phyloP scores from a whole-genome alignment of 2,888 invertebrate species.

The Aspidapion aeneum region DNA sequence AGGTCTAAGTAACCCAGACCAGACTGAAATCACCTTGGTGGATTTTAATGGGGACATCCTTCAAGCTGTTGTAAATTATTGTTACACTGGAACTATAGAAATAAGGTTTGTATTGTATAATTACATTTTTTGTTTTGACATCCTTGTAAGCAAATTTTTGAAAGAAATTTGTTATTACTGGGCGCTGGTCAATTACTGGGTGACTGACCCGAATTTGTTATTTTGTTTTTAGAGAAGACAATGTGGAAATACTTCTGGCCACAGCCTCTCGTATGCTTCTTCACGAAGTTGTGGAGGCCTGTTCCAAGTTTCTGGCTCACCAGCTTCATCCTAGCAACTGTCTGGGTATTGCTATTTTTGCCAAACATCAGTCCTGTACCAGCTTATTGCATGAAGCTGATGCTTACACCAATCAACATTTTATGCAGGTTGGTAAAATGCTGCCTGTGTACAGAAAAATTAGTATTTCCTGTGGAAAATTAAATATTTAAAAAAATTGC shows the following conservation, averaged over 20 bases:
- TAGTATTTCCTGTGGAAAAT: no score
- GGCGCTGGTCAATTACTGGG: no score
- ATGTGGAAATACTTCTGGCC: slow-evolving; percentile 82
- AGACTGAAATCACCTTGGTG: slow-evolving; percentile 79
- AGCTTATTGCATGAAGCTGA: slow-evolving; percentile 78
- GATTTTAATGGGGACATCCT: slow-evolving; percentile 85
- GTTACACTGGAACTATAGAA: slow-evolving; percentile 84
- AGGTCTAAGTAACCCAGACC: slow-evolving; percentile 76
- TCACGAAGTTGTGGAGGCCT: slow-evolving; percentile 81
- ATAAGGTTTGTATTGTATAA: slow-evolving; percentile 49
- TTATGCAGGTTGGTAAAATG: slow-evolving; percentile 70
- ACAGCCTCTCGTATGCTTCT: slow-evolving; percentile 88
- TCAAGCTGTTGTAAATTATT: slow-evolving; percentile 80
- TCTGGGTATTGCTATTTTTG: slow-evolving; percentile 89
- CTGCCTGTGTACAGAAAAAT: no score
- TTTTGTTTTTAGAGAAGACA: slow-evolving; percentile 70
- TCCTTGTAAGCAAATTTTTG: neutral
- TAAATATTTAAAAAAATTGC: no score
- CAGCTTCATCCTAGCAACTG: slow-evolving; percentile 94
- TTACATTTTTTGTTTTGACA: neutral
- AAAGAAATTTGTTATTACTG: no score
- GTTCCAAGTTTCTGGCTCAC: slow-evolving; percentile 84
- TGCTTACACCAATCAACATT: slow-evolving; percentile 79
- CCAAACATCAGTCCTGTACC: slow-evolving; percentile 85
- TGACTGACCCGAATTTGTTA: no score